A percentile compares a stretch with the other conserved stretches of the same genome.
Conservation (phyloP, 2,888 invertebrate genomes). For the Acleris emargana region DNA sequence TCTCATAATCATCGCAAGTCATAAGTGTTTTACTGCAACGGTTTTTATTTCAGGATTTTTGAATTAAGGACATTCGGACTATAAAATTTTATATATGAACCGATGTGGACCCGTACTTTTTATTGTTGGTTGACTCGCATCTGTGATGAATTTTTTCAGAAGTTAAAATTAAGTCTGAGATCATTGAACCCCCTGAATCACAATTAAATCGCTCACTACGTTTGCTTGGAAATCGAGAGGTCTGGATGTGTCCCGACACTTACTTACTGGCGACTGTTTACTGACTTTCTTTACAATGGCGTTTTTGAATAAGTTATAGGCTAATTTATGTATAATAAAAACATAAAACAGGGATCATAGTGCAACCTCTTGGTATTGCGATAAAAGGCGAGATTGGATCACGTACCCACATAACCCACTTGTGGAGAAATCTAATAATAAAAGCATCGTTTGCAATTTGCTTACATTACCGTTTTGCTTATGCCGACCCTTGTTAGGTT, state of each 20-base stretch:
- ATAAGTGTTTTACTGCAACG: too few relatives aligned
- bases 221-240: not conserved
- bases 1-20: too few relatives aligned
- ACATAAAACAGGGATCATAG: constrained; percentile 10
- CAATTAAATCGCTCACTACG: too few relatives aligned
- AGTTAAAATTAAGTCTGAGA: too few relatives aligned
- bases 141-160: too few relatives aligned
- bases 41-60: too few relatives aligned
- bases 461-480: constrained; percentile 8
- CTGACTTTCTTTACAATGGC: constrained; percentile 18
- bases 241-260: not conserved
- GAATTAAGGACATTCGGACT: too few relatives aligned
- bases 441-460: constrained; percentile 9
- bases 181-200: too few relatives aligned
- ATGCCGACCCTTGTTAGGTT: not conserved
- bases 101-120: too few relatives aligned
- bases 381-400: constrained; percentile 20
- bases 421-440: constrained; percentile 17
- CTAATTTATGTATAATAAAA: constrained; percentile 7
- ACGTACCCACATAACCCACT: constrained; percentile 3
- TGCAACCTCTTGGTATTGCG: constrained; percentile 11
- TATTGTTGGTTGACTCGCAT: too few relatives aligned
- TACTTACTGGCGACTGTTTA: not conserved
- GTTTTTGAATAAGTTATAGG: constrained; percentile 6
- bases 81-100: too few relatives aligned